Evolutionary conservation across 2,797 vertebrate genomes (phyloP).

Genomic region (Manis crassicaudata): DNA sequence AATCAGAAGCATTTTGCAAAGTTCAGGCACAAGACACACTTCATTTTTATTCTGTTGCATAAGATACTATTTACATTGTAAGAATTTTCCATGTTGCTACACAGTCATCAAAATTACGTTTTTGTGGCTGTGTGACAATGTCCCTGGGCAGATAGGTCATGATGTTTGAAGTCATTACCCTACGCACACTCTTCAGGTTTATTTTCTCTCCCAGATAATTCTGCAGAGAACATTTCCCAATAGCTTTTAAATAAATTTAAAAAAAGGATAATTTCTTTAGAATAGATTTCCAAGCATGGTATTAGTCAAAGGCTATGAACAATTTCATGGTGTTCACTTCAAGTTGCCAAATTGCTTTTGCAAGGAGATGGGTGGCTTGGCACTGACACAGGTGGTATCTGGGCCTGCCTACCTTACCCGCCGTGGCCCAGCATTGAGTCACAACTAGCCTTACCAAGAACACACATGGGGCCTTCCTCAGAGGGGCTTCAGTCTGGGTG

Average conservation of each 20-base stretch:
- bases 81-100: background rate
- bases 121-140: background rate
- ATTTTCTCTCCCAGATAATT: background rate
- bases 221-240: background rate
- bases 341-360: background rate
- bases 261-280: background rate
- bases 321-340: background rate
- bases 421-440: background rate
- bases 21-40: background rate
- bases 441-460: background rate
- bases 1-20: background rate
- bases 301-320: background rate
- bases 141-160: background rate
- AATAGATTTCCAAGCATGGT: background rate
- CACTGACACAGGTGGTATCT: background rate
- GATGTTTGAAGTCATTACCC: background rate
- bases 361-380: fast-evolving
- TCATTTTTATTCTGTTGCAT: background rate
- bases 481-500: background rate
- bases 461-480: background rate
- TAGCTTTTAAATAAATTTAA: background rate
- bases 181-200: background rate
- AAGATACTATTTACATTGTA: fast-evolving
- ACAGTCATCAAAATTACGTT: background rate
- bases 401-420: background rate